Evolutionary conservation across 2,888 invertebrate species (phyloP), one percentile per base, ranked within the genome.

Genomic region (Drosophila neotestacea): DNA sequence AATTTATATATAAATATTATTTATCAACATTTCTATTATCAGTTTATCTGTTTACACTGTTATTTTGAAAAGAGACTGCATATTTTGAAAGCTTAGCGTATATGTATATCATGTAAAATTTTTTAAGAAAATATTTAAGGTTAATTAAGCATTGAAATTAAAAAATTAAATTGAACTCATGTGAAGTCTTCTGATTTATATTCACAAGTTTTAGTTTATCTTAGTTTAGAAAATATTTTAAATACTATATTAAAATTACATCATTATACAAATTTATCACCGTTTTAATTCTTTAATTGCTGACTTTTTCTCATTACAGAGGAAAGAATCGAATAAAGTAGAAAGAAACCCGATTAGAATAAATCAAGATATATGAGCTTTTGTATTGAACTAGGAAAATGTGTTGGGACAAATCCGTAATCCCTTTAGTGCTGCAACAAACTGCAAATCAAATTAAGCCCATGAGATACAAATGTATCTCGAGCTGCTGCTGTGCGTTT

Each of bases 401-500:
- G 62, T 13, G 46, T 44, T 50, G 50, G 55, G 58, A 68, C 80
- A 73, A 70, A 66, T 58, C 69, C 42, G 16, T 58, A 76, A 74
- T 70, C 78, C 52, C 74, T 16, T 77, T 52, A 66, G 59, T 38
- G 11, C 62, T 62, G 62, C 61, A 62, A 22, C 44, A 30, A 41
- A 54, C 38, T 61, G 68, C 71, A 70, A 88, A 85, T 85, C 84
- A 88, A 85, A 88, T 83, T 77, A 80, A 69, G 68, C 61, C 62
- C 30, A 63, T 32, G 13, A 73, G 74, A 73, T 71, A 69, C 67
- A 74, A 60, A 63, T 80, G 55, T 75, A 79, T 67, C 59, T 71
- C 9, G 70, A 65, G 66, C 72, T 77, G 71, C 74, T 75, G 85
- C 85, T 84, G 83, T 79, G 89, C 70, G 73, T 69, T 87, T 90